phyloP scores from a whole-genome alignment of 2,797 vertebrate genomes.

The Eulemur rubriventer region DNA sequence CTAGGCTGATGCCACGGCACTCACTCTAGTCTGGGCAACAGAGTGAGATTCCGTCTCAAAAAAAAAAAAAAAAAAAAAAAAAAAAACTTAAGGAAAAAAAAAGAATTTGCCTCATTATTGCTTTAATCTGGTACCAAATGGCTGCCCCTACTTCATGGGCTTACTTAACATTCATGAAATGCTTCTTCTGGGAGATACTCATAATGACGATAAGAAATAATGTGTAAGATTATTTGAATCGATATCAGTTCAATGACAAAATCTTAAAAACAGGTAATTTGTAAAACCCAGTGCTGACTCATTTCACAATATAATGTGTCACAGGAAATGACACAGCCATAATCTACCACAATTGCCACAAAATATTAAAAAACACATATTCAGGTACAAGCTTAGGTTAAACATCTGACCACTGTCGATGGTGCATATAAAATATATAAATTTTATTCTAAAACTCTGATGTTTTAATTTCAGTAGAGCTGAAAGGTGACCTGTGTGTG shows the following conservation, averaged over 20 bases:
- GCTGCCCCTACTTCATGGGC: background rate
- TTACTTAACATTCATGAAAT: background rate
- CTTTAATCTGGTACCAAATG: background rate
- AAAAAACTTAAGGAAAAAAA: no score
- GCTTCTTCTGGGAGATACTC: background rate
- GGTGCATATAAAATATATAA: background rate
- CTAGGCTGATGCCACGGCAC: no score
- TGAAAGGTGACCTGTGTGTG: constrained; percentile 23
- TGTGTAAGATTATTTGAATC: background rate
- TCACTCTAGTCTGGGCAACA: no score
- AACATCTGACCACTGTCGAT: background rate
- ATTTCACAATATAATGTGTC: background rate
- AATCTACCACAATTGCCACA: background rate
- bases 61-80: no score
- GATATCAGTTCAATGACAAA: background rate
- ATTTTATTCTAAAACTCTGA: background rate
- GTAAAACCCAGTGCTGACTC: background rate
- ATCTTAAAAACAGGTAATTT: background rate
- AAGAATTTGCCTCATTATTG: background rate
- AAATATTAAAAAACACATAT: constrained; percentile 44
- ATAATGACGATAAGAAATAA: background rate
- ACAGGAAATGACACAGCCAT: background rate
- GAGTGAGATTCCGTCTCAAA: no score
- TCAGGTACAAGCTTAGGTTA: constrained; percentile 44
- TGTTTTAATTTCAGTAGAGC: background rate